Percentiles rank a stretch among this genome's conserved stretches.
These are phyloP conservation scores for Misgurnus anguillicaudatus DNA, from an alignment of 2,113 vertebrate species.

Conservation along the genomic window DNA sequence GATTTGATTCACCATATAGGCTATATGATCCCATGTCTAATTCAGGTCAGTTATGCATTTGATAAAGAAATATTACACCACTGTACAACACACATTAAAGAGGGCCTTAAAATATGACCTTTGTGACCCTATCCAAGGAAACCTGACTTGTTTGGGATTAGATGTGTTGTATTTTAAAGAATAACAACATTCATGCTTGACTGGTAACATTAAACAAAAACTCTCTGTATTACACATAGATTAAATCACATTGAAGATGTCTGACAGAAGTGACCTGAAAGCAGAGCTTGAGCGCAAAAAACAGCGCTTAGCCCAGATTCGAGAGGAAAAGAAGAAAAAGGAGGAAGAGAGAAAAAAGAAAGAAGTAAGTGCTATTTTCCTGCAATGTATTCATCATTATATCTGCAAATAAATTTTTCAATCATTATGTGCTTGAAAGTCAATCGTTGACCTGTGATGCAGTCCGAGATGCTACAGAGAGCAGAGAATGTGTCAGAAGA, in stretches of 20 bases:
- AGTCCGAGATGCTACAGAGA: constrained; percentile 84
- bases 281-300: constrained; percentile 90
- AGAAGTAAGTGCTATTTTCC: constrained; percentile 72
- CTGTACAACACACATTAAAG: not conserved
- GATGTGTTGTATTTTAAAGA: not conserved
- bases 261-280: constrained; percentile 88
- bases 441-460: constrained; percentile 1
- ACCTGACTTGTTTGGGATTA: not conserved
- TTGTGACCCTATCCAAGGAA: not conserved
- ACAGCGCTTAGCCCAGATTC: constrained; percentile 86
- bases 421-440: no score
- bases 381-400: not conserved
- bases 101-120: not conserved
- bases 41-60: not conserved
- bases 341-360: constrained; percentile 89
- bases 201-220: not conserved
- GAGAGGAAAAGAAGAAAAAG: constrained; percentile 88
- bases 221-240: constrained; percentile 33
- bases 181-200: not conserved
- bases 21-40: not conserved
- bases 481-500: constrained; percentile 82
- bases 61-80: not conserved
- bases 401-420: not conserved
- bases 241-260: constrained; percentile 70
- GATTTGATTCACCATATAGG: not conserved